Percentiles rank a stretch among this genome's conserved stretches.
Conservation (phyloP, 2,113 vertebrate genomes). For the Vidua macroura region DNA sequence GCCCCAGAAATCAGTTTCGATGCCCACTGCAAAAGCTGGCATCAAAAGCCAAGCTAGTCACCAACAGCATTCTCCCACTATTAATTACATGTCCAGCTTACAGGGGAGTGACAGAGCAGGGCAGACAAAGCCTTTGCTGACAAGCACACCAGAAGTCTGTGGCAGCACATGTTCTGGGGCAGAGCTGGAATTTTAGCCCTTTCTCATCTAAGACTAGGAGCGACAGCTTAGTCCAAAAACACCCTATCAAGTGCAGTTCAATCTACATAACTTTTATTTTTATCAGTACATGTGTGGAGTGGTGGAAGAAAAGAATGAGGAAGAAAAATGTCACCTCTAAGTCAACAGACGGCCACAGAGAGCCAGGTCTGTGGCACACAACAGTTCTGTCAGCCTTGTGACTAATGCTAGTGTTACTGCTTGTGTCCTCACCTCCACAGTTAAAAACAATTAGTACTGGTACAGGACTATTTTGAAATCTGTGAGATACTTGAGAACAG, state of each 20-base stretch:
- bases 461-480: not conserved
- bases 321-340: not conserved
- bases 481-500: not conserved
- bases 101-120: not conserved
- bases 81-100: not conserved
- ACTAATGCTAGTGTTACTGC: too few species aligned
- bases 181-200: not conserved
- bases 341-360: not conserved
- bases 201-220: not conserved
- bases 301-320: not conserved
- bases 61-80: not conserved
- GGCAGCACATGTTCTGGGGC: rapidly evolving
- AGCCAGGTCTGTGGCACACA: not conserved
- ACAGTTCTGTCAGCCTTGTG: not conserved
- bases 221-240: not conserved
- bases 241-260: not conserved
- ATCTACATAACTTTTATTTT: not conserved
- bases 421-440: not conserved
- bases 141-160: rapidly evolving
- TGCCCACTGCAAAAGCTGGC: not conserved
- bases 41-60: not conserved
- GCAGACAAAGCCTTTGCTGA: not conserved
- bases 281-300: not conserved
- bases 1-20: not conserved
- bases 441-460: not conserved